A percentile compares a stretch with the other conserved stretches of the same genome.
These are phyloP conservation scores for Oreortyx pictus DNA, from an alignment of 2,797 vertebrate genomes.

Conservation along the genomic window DNA sequence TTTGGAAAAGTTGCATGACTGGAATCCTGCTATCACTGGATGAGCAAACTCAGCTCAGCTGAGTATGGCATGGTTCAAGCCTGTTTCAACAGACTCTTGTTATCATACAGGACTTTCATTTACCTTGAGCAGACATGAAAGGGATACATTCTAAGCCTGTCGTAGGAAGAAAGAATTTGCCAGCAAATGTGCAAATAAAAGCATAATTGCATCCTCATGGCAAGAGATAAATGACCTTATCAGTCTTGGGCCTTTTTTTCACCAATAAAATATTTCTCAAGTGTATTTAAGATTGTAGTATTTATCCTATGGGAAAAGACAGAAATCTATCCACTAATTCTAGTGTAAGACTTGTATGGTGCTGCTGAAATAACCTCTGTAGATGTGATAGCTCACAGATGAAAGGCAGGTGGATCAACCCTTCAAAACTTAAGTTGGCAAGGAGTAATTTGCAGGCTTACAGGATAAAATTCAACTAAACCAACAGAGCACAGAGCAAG, in stretches of 20 bases:
- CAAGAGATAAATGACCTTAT: conserved; percentile 18
- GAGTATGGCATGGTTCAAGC: background rate
- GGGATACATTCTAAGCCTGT: background rate
- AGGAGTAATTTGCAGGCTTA: background rate
- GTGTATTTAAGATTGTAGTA: background rate
- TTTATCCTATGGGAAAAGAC: background rate
- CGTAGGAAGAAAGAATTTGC: background rate
- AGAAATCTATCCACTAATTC: background rate
- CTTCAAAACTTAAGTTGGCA: fast-evolving
- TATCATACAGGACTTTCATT: conserved; percentile 6
- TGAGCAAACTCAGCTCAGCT: background rate
- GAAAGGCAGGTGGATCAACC: background rate
- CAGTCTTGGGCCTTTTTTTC: background rate
- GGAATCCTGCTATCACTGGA: background rate
- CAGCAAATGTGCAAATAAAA: conserved; percentile 40
- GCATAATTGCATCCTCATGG: background rate
- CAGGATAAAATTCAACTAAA: background rate
- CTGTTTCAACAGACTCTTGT: conserved; percentile 17
- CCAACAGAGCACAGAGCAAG: fast-evolving
- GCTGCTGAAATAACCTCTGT: background rate
- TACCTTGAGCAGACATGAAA: conserved; percentile 31
- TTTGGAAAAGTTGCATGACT: background rate
- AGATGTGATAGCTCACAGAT: background rate
- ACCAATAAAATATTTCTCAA: background rate
- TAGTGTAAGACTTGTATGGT: background rate